Conservation (phyloP, 2,888 invertebrate species). For the Cerastis leucographa region DNA sequence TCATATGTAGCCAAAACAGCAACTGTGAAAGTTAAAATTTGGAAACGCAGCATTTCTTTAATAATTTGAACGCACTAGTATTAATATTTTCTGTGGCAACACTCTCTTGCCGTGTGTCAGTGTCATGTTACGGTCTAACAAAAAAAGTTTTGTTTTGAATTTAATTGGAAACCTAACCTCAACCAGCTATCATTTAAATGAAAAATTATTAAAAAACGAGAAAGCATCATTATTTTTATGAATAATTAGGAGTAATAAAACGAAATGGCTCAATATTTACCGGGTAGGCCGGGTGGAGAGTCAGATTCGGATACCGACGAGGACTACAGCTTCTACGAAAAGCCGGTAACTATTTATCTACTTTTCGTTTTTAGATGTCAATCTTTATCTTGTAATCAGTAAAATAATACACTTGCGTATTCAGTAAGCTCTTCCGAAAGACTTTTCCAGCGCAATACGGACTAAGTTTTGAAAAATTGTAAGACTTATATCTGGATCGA, state of each 20-base stretch:
- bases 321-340: constrained; percentile 82
- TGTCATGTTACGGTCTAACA: constrained; percentile 2
- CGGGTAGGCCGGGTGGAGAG: constrained; percentile 83
- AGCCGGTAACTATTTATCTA: constrained; percentile 75
- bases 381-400: constrained; percentile 4
- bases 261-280: constrained; percentile 72
- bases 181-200: not conserved
- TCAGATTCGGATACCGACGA: constrained; percentile 84
- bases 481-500: constrained; percentile 11
- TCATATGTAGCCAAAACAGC: too few species aligned
- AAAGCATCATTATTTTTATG: constrained; percentile 18
- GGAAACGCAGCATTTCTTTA: not conserved
- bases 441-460: not conserved
- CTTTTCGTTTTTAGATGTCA: not conserved
- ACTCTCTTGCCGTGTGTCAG: constrained; percentile 8
- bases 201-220: constrained; percentile 7
- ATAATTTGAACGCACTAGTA: constrained; percentile 15
- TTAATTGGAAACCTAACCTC: constrained; percentile 40
- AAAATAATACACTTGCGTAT: not conserved
- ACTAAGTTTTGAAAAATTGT: not conserved
- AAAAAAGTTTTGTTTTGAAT: constrained; percentile 56
- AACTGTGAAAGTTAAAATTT: not conserved
- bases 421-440: not conserved
- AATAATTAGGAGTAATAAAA: constrained; percentile 19
- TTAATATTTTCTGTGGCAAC: constrained; percentile 21